Evolutionary conservation across 2,888 invertebrate genomes (phyloP), one percentile per base, ranked within the genome.

Genomic region (Drosophila neonasuta): DNA sequence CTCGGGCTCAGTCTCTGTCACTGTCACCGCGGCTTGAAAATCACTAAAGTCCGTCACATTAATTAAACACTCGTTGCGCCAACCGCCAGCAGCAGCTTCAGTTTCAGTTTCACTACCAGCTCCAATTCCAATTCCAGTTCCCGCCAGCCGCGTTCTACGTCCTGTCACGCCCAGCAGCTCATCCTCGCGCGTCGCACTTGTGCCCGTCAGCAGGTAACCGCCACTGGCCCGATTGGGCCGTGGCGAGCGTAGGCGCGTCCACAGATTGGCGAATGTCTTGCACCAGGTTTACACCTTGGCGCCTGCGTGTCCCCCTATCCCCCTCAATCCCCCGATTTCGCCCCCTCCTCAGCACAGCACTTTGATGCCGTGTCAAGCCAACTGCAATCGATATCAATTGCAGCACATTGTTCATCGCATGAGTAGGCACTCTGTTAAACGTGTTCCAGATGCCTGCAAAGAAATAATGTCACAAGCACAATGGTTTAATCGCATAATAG

Each of bases 191-290:
- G 79, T 71, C 64, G 84, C 80, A 80, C 86, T 73, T 75, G 83
- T 83, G 67, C 83, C 84, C 68, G 89, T 86, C 68, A 90, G 68
- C 70, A 88, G 80, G 69, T 90, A 90, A 73, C 89, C 90, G 89
- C 91, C 91, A 91, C 89, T 87, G 87, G 91, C 91, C 90, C 91
- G 84, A 79, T 86, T 88, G 88, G 91, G 90, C 91, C 91, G 91
- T 89, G 91, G 91, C 90, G 90, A 88, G 81, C 89, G 88, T 68
- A 90, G 78, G 65, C 89, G 88, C 71, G 90, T 87, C 91, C 91
- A 91, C 91, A 91, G 89, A 89, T 91, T 91, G 90, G 87, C 87
- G 82, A 89, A 69, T 81, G 72, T 89, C 74, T 81, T 81, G 74
- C 84, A 80, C 71, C 66, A 63, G 74, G 86, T 55, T 77, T 64